Conservation (phyloP, 2,888 invertebrate species). For the Ceraclea dissimilis region DNA sequence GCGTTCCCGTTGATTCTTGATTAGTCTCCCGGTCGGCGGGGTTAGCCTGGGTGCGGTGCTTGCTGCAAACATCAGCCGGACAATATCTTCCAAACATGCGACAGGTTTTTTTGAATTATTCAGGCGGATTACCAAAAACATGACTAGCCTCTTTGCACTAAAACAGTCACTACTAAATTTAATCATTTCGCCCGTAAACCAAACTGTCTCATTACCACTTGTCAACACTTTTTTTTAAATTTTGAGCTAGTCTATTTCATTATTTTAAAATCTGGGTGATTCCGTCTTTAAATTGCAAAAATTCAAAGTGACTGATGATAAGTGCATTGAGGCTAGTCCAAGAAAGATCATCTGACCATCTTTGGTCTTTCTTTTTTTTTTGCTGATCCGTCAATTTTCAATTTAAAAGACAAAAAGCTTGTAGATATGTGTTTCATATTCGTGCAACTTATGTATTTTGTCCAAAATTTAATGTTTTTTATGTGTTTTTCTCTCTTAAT, state of each 20-base stretch:
- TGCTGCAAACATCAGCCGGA: conserved; percentile 20
- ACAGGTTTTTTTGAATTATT: conserved; percentile 16
- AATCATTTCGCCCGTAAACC: neutral
- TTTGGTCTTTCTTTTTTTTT: neutral
- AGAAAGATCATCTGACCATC: neutral
- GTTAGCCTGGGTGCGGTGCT: conserved; percentile 24
- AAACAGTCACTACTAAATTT: neutral
- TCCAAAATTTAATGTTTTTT: conserved; percentile 20
- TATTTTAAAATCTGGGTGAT: neutral
- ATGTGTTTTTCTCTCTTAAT: conserved; percentile 10
- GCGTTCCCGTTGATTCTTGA: conserved; percentile 15
- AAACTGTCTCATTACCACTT: too few relatives aligned
- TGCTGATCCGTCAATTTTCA: conserved; percentile 12
- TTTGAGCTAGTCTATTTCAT: neutral
- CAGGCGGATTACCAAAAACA: conserved; percentile 12
- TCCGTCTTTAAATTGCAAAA: neutral
- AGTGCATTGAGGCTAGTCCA: conserved; percentile 7
- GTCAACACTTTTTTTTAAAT: neutral
- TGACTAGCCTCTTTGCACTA: conserved; percentile 10
- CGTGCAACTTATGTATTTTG: conserved; percentile 21
- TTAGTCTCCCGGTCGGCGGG: conserved; percentile 20
- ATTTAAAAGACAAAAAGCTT: conserved; percentile 20
- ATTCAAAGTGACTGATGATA: conserved; percentile 2
- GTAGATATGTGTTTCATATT: conserved; percentile 26
- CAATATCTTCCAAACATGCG: conserved; percentile 18